Conservation (phyloP, 2,113 vertebrate species). For the Stictonetta naevosa region DNA sequence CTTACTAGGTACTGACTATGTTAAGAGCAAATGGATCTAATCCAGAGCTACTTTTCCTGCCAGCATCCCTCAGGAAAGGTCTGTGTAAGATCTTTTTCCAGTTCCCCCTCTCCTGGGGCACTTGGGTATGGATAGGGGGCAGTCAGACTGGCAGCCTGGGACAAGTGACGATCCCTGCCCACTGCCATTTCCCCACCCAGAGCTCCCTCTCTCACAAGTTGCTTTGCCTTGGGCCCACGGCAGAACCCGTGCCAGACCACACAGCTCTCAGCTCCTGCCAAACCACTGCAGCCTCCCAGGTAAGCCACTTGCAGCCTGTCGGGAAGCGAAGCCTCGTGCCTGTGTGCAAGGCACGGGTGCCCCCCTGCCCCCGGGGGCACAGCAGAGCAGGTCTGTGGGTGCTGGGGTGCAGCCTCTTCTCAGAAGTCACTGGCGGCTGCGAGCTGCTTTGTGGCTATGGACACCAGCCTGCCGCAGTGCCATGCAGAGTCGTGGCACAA, state of each 20-base stretch:
- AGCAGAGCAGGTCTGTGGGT: neutral
- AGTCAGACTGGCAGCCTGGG: neutral
- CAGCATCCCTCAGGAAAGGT: neutral
- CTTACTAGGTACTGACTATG: slow-evolving; percentile 20
- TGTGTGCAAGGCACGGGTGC: accelerated
- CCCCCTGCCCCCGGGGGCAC: accelerated
- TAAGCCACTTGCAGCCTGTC: neutral
- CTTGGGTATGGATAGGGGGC: neutral
- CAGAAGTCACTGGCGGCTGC: neutral
- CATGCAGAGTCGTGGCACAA: neutral
- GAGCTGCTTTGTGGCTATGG: neutral
- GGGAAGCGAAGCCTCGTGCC: accelerated
- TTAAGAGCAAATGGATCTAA: slow-evolving; percentile 53
- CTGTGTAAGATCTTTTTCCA: neutral
- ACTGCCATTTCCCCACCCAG: neutral
- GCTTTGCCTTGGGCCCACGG: neutral
- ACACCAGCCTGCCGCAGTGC: neutral
- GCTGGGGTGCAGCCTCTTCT: neutral
- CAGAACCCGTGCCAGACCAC: neutral
- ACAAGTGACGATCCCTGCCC: neutral
- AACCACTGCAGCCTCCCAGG: accelerated
- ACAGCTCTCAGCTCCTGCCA: neutral
- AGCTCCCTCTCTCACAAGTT: neutral
- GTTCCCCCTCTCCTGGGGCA: neutral
- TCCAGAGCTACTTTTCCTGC: slow-evolving; percentile 32